phyloP scores from a whole-genome alignment of 2,888 invertebrate species.

The Eilema depressum region DNA sequence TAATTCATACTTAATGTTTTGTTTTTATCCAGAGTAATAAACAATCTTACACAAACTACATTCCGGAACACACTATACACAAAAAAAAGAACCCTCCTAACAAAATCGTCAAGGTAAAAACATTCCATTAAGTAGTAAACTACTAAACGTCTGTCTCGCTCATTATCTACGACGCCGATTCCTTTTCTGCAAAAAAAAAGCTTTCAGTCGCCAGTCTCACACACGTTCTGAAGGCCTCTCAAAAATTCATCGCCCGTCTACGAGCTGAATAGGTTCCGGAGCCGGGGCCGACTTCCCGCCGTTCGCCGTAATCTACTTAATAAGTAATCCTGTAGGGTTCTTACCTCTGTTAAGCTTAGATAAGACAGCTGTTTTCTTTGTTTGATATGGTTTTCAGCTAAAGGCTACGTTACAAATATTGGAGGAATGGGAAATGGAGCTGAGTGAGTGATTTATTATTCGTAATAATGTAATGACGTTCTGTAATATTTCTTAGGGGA shows the following conservation, averaged over 20 bases:
- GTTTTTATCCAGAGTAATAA: not conserved
- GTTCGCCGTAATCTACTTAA: constrained; percentile 77
- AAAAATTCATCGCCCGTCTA: constrained; percentile 87
- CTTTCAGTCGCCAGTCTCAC: constrained; percentile 71
- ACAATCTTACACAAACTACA: not conserved
- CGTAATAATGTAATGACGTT: not conserved
- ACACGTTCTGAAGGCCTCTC: constrained; percentile 80
- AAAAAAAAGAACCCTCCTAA: constrained; percentile 29
- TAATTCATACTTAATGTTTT: not conserved
- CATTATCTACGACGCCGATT: constrained; percentile 77
- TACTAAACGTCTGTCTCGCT: constrained; percentile 55
- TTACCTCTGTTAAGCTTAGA: constrained; percentile 56
- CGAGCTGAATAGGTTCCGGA: constrained; percentile 74
- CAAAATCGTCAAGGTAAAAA: constrained; percentile 43
- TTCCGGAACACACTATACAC: not conserved
- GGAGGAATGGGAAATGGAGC: constrained; percentile 2
- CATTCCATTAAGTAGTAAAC: constrained; percentile 46
- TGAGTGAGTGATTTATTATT: not conserved
- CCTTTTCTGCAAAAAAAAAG: constrained; percentile 73
- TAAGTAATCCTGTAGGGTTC: constrained; percentile 73
- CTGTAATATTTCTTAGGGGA: not conserved
- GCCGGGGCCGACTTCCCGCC: constrained; percentile 63
- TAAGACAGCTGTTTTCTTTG: constrained; percentile 54
- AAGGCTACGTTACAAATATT: constrained; percentile 23
- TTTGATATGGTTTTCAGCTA: constrained; percentile 28